phyloP scores from a whole-genome alignment of 2,113 vertebrate species.

The Labeo catla region DNA sequence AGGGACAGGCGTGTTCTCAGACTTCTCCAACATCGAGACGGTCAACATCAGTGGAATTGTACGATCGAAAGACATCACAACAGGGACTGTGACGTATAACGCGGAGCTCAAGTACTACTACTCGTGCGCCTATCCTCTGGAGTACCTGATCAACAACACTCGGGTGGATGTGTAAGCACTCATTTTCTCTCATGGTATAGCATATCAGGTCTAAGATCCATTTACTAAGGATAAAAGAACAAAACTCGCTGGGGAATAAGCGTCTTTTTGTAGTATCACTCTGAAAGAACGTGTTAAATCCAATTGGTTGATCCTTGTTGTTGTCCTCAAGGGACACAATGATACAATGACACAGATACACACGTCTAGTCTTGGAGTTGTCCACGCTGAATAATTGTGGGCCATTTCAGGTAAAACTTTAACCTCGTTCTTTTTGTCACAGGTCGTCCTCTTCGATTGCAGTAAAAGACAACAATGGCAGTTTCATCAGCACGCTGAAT shows the following conservation, averaged over 20 bases:
- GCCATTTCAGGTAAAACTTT: background rate
- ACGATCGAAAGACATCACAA: slow-evolving; percentile 63
- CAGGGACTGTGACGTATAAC: slow-evolving; percentile 69
- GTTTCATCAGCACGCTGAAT: slow-evolving; percentile 74
- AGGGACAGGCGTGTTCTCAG: slow-evolving; percentile 65
- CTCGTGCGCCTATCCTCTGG: slow-evolving; percentile 76
- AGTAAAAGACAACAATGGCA: slow-evolving; percentile 75
- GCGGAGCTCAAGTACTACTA: slow-evolving; percentile 74
- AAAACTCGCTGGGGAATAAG: background rate
- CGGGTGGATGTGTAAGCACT: slow-evolving; percentile 71
- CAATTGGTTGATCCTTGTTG: background rate
- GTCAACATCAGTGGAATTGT: slow-evolving; percentile 71
- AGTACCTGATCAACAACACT: slow-evolving; percentile 77
- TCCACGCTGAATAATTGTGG: background rate
- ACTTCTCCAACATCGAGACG: slow-evolving; percentile 71
- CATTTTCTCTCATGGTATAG: background rate
- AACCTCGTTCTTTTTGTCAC: slow-evolving; percentile 12
- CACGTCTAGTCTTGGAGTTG: background rate
- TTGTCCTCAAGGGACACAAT: background rate
- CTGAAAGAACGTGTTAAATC: background rate
- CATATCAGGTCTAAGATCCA: background rate
- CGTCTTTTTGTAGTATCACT: background rate
- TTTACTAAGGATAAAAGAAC: background rate
- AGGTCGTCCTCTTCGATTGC: slow-evolving; percentile 73
- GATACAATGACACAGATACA: background rate